Base-by-base conservation (phyloP, 2,888 invertebrate species). In the Crepidodera aurea region DNA sequence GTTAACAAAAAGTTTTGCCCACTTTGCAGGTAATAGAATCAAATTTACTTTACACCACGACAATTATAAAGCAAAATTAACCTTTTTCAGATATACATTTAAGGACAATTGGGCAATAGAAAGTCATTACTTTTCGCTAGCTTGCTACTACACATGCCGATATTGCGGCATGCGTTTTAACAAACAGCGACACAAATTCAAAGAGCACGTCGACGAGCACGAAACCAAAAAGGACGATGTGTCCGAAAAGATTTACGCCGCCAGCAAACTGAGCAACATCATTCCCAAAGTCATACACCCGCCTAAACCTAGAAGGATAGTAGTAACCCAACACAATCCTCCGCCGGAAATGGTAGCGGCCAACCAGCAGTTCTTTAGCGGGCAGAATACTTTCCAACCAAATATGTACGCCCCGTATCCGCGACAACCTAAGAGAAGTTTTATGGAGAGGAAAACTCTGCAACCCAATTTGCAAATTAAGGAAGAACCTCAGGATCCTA, bases 101-200 rank as follows among this genome's bases (percentile, higher is more conserved):
- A 82, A 81, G 68, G 82, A 81, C 65, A 81, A 81, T 58, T 82
- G 82, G 82, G 80, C 81, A 1, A 81, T 82, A 12, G 82, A 82
- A 62, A 75, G 77, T 8, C 82, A 82, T 60, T 82, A 81, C 63
- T 78, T 81, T 63, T 79, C 79, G 2, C 71, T 73, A 18, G 78
- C 79, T 10, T 82, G 82, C 60, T 75, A 76, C 67, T 81, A 78
- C 60, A 79, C 81, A 2, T 82, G 82, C 61, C 73, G 78, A n/a
- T 73, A 74, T 68, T 80, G 81, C 60, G 81, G 81, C 4, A 76
- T 79, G 68, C 73, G 80, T n/a, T 81, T 80, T 66, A 81, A 81
- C 64, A 81, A 81, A 62, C 79, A 80, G 61, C 65, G 80, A 27
- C 75, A 75, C 56, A 72, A 72, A 51, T 80, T 75, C 57, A 76